Evolutionary conservation across 2,797 vertebrate genomes (phyloP).

Genomic region (Ciconia nigra): DNA sequence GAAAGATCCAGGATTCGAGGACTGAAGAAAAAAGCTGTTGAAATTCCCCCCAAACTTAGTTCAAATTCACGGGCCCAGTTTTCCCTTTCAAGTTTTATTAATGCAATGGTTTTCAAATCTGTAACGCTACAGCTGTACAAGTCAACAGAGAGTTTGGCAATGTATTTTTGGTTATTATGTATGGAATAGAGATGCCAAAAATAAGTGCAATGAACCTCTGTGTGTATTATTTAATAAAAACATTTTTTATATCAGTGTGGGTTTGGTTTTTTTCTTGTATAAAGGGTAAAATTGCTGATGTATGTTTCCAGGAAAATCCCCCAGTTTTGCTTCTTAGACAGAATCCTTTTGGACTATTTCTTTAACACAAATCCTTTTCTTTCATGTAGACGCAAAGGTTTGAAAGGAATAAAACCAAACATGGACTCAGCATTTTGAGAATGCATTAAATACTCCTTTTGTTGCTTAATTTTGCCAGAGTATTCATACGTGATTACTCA

Average conservation of each 20-base stretch:
- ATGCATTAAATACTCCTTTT: constrained; percentile 47
- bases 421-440: constrained; percentile 43
- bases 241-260: not conserved
- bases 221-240: not conserved
- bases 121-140: not conserved
- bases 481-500: constrained; percentile 34
- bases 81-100: not conserved
- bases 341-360: not conserved
- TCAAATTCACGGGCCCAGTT: not conserved
- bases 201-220: not conserved
- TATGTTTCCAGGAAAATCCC: not conserved
- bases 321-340: not conserved
- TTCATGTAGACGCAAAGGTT: constrained; percentile 28
- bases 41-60: not conserved
- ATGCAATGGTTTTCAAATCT: not conserved
- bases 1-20: not conserved
- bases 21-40: not conserved
- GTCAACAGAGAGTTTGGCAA: not conserved
- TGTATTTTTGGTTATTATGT: not conserved
- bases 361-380: not conserved
- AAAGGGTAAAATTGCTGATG: not conserved
- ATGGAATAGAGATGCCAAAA: not conserved
- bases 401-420: constrained; percentile 31
- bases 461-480: constrained; percentile 27
- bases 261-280: not conserved